Evolutionary conservation across 2,888 invertebrate genomes (phyloP).

Genomic region (Nymphalis c-album): DNA sequence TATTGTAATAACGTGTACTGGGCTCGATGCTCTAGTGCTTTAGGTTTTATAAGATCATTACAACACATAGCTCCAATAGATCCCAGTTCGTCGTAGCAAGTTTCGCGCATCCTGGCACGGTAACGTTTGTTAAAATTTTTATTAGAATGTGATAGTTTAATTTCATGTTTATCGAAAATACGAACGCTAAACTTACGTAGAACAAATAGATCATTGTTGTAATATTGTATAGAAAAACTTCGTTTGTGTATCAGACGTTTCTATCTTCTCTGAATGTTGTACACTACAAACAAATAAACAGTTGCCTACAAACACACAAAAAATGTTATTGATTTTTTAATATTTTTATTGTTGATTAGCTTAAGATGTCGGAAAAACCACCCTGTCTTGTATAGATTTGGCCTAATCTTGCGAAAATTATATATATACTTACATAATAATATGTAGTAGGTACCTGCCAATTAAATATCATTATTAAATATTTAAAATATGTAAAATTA

Average conservation of each 20-base stretch:
- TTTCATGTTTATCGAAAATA: conserved; percentile 26
- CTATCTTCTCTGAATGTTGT: not conserved
- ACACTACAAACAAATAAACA: conserved; percentile 7
- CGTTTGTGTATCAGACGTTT: not conserved
- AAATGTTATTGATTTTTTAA: conserved; percentile 3
- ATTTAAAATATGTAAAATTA: not conserved
- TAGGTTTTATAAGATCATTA: conserved; percentile 47
- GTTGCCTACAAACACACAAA: not conserved
- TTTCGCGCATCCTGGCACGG: conserved; percentile 75
- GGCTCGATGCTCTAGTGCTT: conserved; percentile 71
- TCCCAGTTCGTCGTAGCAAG: conserved; percentile 67
- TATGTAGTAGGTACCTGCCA: conserved; percentile 30
- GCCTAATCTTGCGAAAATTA: too few relatives aligned
- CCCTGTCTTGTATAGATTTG: conserved; percentile 56
- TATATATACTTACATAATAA: not conserved
- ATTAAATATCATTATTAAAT: not conserved
- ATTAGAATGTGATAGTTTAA: conserved; percentile 47
- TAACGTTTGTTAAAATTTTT: conserved; percentile 60
- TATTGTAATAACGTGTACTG: conserved; percentile 60
- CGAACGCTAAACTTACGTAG: conserved; percentile 15
- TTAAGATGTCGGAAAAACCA: conserved; percentile 49
- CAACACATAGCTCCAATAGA: conserved; percentile 71
- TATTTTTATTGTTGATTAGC: not conserved
- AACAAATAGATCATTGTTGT: conserved; percentile 29
- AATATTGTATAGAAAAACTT: conserved; percentile 11